Evolutionary conservation across 2,797 vertebrate genomes (phyloP), one percentile per base, ranked within the genome.

Genomic region (Pangasius mekongensis): DNA sequence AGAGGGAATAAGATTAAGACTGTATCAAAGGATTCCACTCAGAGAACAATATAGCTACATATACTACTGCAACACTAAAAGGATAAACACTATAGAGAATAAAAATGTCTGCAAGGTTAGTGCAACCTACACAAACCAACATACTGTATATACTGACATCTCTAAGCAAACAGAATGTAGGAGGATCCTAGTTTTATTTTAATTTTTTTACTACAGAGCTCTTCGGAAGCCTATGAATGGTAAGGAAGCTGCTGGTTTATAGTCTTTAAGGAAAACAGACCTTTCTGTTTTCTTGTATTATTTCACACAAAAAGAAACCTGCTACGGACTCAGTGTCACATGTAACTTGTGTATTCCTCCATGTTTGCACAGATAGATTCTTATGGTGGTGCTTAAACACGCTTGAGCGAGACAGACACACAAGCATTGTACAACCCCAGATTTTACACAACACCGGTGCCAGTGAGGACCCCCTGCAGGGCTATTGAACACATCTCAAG

Each of bases 371-470:
- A 88, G 43, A 86, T 86, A 67, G n/a, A n/a, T 87, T 36, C 76
- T 27, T 30, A 86, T 30, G 83, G n/a, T 73, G 66, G 39, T 74
- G 67, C 80, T 86, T 88, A 92, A 89, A 88, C 84, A 84, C 27
- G 69, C 83, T 87, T 62, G 49, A 74, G 64, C 18, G 27, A 69
- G 47, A 90, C 80, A 86, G 64, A 89, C 89, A 84, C 73, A 82
- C 73, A 82, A 30, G 82, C 33, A 76, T 54, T 84, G 64, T 69
- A 69, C 83, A 56, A 56, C 66, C 49, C 47, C 49, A 71, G 66
- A 85, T 67, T 73, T 56, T 85, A 71, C n/a, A 84, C 83, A 71
- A 71, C 49, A 71, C 47, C n/a, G 30, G 11, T 5, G 11, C 33
- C 83, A 85, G 39, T 71, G 30, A 73, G 66, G 66, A 58, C 66